Evolutionary conservation across 2,113 vertebrate genomes (phyloP).

Genomic region (Capra hircus): DNA sequence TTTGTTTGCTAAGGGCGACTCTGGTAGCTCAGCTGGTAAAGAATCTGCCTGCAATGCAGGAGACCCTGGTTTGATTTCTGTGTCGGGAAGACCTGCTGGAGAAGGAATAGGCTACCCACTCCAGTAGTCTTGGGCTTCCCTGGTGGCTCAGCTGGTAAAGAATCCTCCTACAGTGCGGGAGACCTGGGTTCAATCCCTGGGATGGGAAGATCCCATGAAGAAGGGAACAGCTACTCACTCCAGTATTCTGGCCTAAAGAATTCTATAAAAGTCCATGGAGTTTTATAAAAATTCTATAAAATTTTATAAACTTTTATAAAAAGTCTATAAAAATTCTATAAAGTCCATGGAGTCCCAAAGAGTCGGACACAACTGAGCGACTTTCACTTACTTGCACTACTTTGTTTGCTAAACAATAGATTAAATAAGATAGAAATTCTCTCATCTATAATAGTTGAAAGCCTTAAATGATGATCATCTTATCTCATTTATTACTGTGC

Average conservation of each 20-base stretch:
- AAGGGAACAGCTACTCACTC: background rate
- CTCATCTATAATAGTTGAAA: background rate
- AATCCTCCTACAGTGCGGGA: background rate
- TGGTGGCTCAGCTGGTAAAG: background rate
- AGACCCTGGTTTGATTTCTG: background rate
- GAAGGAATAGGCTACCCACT: background rate
- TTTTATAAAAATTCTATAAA: too few species aligned
- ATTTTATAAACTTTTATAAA: too few species aligned
- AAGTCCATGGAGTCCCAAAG: background rate
- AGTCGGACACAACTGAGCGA: background rate
- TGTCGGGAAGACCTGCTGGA: background rate
- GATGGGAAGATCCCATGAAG: background rate
- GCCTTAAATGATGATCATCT: background rate
- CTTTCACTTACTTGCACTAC: background rate
- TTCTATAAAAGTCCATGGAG: too few species aligned
- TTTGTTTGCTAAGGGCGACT: background rate
- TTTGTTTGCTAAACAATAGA: background rate
- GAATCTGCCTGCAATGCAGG: background rate
- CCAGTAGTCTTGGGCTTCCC: background rate
- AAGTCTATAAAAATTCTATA: too few species aligned
- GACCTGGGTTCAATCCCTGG: background rate
- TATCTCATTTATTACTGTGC: background rate
- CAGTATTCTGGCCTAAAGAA: background rate
- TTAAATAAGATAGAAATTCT: background rate
- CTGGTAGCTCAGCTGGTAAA: background rate